Conservation (phyloP, 1,140 invertebrate genomes). For the Micrasema minimum region DNA sequence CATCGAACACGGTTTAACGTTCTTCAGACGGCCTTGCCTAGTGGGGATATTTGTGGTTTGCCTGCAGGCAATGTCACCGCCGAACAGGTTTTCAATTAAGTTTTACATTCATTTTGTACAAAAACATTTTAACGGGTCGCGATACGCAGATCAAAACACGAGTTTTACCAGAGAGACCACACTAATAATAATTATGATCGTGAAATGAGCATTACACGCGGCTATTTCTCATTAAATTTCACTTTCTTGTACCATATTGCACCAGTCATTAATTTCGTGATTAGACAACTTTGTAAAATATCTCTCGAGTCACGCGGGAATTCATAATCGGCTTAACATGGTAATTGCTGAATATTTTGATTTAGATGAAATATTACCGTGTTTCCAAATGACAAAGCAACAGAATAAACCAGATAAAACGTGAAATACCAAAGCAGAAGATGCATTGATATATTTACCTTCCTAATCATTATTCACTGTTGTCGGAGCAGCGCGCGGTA, state of each 20-base stretch:
- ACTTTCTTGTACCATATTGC: conserved; percentile 42
- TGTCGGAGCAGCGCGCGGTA: neutral
- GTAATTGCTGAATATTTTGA: neutral
- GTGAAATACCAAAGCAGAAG: conserved; percentile 16
- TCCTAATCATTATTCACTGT: conserved; percentile 32
- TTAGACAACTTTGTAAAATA: conserved; percentile 13
- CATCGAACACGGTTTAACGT: conserved; percentile 32
- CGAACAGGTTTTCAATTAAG: conserved; percentile 32
- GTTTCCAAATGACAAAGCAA: neutral
- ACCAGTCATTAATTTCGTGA: conserved; percentile 24
- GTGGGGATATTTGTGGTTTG: conserved; percentile 25
- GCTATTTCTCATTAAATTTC: conserved; percentile 39
- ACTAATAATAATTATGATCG: conserved; percentile 6
- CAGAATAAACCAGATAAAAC: conserved; percentile 8
- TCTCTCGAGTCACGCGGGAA: neutral
- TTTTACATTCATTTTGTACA: conserved; percentile 18
- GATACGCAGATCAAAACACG: conserved; percentile 3
- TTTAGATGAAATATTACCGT: neutral
- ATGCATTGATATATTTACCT: conserved; percentile 24
- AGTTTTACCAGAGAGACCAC: conserved; percentile 11
- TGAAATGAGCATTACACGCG: conserved; percentile 7
- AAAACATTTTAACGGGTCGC: conserved; percentile 3
- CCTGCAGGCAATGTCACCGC: conserved; percentile 38
- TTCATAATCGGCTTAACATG: neutral
- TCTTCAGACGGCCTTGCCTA: conserved; percentile 37